Conservation (phyloP, 2,888 invertebrate genomes). For the Liopterus haemorrhoidalis region DNA sequence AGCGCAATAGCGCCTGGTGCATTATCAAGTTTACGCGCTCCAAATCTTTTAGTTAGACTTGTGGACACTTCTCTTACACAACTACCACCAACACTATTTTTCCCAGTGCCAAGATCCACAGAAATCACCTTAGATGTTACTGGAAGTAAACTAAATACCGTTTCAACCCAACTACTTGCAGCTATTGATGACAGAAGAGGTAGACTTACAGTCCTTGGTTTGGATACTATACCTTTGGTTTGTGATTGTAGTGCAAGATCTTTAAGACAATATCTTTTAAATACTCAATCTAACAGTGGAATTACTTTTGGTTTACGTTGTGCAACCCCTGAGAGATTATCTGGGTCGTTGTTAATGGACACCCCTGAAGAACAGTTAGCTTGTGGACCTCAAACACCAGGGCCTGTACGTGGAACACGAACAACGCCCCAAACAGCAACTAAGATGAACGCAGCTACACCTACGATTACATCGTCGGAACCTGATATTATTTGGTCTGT, state of each 20-base stretch:
- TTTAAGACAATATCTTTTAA: conserved; percentile 70
- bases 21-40: conserved; percentile 72
- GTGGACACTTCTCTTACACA: conserved; percentile 73
- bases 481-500: conserved; percentile 88
- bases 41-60: conserved; percentile 64
- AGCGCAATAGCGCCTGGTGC: conserved; percentile 76
- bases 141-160: conserved; percentile 68
- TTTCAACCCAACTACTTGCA: conserved; percentile 71
- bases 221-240: conserved; percentile 72
- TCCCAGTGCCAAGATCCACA: conserved; percentile 82
- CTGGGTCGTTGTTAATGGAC: conserved; percentile 63
- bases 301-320: conserved; percentile 47
- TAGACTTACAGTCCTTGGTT: conserved; percentile 65
- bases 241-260: conserved; percentile 82
- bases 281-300: conserved; percentile 57
- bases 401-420: conserved; percentile 27
- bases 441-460: conserved; percentile 46
- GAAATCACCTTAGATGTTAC: conserved; percentile 70
- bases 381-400: conserved; percentile 56
- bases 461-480: conserved; percentile 61
- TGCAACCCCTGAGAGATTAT: conserved; percentile 62
- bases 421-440: conserved; percentile 47
- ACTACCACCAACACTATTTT: conserved; percentile 75
- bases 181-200: conserved; percentile 77
- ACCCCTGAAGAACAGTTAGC: conserved; percentile 76